Evolutionary conservation across 1,140 invertebrate species (phyloP).

Genomic region (Dendrolimus punctatus): DNA sequence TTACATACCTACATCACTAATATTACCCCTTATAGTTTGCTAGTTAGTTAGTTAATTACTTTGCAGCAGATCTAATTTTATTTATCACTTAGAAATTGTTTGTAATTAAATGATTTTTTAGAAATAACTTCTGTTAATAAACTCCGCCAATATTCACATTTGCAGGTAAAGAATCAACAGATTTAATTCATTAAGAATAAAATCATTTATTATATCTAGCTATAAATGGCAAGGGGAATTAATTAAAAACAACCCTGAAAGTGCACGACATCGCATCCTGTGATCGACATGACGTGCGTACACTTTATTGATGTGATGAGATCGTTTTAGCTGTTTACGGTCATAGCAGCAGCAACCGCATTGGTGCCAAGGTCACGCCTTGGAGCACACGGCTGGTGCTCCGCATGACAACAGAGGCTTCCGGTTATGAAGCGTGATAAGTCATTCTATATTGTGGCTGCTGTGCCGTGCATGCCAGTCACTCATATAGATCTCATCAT

Average conservation of each 20-base stretch:
- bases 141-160: too few relatives aligned
- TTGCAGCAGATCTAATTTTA: too few relatives aligned
- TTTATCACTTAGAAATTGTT: too few relatives aligned
- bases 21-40: too few relatives aligned
- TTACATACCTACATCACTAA: too few relatives aligned
- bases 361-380: constrained; percentile 46
- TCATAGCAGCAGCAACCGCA: constrained; percentile 30
- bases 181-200: too few relatives aligned
- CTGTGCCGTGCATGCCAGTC: too few relatives aligned
- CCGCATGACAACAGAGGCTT: constrained; percentile 45
- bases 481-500: too few relatives aligned
- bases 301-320: constrained; percentile 38
- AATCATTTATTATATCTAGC: background rate
- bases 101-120: too few relatives aligned
- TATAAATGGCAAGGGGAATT: constrained; percentile 27
- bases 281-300: constrained; percentile 31
- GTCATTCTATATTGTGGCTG: background rate
- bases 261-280: constrained; percentile 21
- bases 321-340: constrained; percentile 41
- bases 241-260: constrained; percentile 42
- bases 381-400: constrained; percentile 24
- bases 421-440: constrained; percentile 26
- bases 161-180: too few relatives aligned
- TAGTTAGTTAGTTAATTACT: too few relatives aligned
- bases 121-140: too few relatives aligned